Conservation (phyloP, 2,888 invertebrate genomes). For the Neuroscelio doddi region DNA sequence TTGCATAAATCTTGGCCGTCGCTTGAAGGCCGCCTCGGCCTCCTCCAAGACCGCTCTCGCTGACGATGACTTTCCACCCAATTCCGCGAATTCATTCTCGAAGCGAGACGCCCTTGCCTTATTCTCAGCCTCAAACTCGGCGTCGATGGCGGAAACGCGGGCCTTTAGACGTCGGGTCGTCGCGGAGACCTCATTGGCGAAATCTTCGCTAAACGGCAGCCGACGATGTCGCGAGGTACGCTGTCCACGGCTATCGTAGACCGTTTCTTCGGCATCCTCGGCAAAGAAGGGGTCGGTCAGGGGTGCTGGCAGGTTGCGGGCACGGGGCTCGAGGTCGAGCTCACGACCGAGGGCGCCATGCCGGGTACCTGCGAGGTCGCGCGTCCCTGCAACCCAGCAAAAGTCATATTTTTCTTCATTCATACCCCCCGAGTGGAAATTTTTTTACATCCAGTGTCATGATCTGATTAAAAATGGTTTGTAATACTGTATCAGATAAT, state of each 20-base stretch:
- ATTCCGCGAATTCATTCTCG: conserved; percentile 38
- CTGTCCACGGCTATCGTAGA: conserved; percentile 78
- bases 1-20: conserved; percentile 43
- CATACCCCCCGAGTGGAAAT: conserved; percentile 3
- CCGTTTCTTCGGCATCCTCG: conserved; percentile 73
- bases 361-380: conserved; percentile 66
- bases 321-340: conserved; percentile 64
- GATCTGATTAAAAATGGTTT: too few species aligned
- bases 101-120: conserved; percentile 40
- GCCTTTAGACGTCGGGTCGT: conserved; percentile 73
- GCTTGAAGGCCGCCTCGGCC: conserved; percentile 73
- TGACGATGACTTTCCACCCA: conserved; percentile 44
- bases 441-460: not conserved
- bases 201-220: conserved; percentile 65
- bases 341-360: conserved; percentile 62
- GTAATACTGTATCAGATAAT: too few species aligned
- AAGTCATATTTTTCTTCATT: conserved; percentile 33
- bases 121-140: conserved; percentile 76
- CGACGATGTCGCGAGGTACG: conserved; percentile 67
- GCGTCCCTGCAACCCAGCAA: conserved; percentile 64
- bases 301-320: conserved; percentile 46
- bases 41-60: conserved; percentile 72
- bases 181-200: conserved; percentile 72
- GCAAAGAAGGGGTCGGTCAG: conserved; percentile 53
- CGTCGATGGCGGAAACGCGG: conserved; percentile 76